Evolutionary conservation across 2,797 vertebrate genomes (phyloP).

Genomic region (Gymnoscopelus microlampas): DNA sequence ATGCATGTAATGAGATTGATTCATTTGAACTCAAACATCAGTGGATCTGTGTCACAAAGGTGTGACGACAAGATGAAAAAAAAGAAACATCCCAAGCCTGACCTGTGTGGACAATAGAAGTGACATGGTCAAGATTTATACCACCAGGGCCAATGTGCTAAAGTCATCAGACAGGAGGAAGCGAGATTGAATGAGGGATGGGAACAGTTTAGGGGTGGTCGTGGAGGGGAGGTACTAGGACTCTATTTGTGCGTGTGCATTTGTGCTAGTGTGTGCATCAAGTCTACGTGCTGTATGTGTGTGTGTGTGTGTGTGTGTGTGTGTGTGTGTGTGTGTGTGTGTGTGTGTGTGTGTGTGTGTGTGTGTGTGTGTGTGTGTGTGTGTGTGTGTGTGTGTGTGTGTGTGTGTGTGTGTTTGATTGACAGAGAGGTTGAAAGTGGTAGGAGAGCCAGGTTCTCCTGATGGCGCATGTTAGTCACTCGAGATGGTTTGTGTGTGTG

Average conservation of each 20-base stretch:
- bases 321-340: too few species aligned
- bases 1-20: too few species aligned
- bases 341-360: too few species aligned
- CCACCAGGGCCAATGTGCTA: slow-evolving; percentile 33
- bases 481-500: neutral
- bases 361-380: too few species aligned
- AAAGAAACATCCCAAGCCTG: neutral
- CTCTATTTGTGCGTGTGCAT: neutral
- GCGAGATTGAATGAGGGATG: slow-evolving; percentile 44
- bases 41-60: neutral
- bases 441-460: too few species aligned
- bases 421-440: too few species aligned
- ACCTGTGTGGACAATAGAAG: neutral
- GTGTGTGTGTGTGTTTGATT: too few species aligned
- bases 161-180: slow-evolving; percentile 63
- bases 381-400: too few species aligned
- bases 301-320: neutral
- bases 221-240: neutral
- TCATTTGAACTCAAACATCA: neutral
- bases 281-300: neutral
- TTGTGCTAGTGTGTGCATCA: neutral
- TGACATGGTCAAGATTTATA: slow-evolving; percentile 4
- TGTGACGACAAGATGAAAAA: neutral
- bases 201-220: slow-evolving; percentile 37
- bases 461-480: too few species aligned